Conservation (phyloP, 1,140 invertebrate species). For the Megathymus violae region DNA sequence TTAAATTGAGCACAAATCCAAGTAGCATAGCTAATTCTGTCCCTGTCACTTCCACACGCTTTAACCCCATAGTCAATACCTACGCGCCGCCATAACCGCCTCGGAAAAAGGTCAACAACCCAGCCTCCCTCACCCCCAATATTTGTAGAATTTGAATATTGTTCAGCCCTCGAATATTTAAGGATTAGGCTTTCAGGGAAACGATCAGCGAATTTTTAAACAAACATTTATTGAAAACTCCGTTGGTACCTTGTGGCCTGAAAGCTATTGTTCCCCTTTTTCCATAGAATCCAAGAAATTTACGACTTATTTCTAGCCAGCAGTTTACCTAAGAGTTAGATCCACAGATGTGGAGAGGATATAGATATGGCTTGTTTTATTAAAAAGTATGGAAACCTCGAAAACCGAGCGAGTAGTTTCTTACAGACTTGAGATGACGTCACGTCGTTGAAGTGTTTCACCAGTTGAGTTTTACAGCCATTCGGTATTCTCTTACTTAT, state of each 20-base stretch:
- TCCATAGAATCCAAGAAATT: not conserved
- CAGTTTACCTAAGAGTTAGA: no score
- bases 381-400: no score
- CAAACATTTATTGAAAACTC: constrained; percentile 23
- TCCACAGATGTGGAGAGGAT: no score
- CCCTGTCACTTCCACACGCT: constrained; percentile 11
- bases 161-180: constrained; percentile 51
- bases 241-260: not conserved
- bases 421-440: no score
- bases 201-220: constrained; percentile 28
- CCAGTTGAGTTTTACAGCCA: no score
- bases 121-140: constrained; percentile 58
- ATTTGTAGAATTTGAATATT: constrained; percentile 72
- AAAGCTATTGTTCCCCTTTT: no score
- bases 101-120: constrained; percentile 71
- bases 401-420: no score
- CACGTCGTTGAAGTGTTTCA: no score
- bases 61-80: not conserved
- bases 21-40: constrained; percentile 1
- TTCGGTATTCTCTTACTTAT: no score
- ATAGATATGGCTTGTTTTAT: no score
- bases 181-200: constrained; percentile 56
- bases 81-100: constrained; percentile 44
- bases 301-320: not conserved
- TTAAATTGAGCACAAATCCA: not conserved